Base-by-base conservation (phyloP, 2,888 invertebrate genomes). In the Stegana nigrithorax region DNA sequence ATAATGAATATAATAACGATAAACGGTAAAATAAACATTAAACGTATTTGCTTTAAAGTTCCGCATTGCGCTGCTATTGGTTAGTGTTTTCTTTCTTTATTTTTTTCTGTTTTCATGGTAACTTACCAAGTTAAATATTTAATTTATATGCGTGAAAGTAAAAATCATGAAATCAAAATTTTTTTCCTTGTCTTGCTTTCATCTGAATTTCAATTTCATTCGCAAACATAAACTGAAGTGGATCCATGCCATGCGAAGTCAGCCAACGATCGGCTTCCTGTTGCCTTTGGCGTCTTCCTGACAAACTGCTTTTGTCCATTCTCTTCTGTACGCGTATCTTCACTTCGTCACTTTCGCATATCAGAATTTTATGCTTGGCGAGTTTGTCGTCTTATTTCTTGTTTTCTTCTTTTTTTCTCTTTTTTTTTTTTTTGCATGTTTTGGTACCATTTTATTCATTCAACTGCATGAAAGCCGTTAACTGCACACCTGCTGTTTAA, bases 111-210 rank as follows among this genome's bases (percentile, higher is more conserved):
- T n/a, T n/a, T 1, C 39, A 39, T 39, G n/a, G n/a, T n/a, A n/a
- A n/a, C n/a, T n/a, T n/a, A n/a, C n/a, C n/a, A 8, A 2, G 32
- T 47, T 47, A 10, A 47, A 47, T 23, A 17, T 25, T 29, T 55
- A 66, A 62, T 64, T 67, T 59, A 61, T 79, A 70, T 73, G 73
- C 70, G 69, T 68, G 75, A 80, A 81, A 80, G 78, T 78, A 73
- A 70, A 71, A 63, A 45, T 27, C 39, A 51, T 42, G 42, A 51
- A 67, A 57, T 59, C 58, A 50, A 64, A 61, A 63, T 66, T 63
- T 69, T 62, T 69, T 70, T 73, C 42, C 27, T 59, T 45, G 21
- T n/a, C 8, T 42, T 26, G 36, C n/a, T 17, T 59, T 57, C 25
- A 7, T 56, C 17, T 59, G 50, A 23, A 39, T 36, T 75, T 76